Conservation (phyloP, 2,888 invertebrate species). For the Agrotis segetum region DNA sequence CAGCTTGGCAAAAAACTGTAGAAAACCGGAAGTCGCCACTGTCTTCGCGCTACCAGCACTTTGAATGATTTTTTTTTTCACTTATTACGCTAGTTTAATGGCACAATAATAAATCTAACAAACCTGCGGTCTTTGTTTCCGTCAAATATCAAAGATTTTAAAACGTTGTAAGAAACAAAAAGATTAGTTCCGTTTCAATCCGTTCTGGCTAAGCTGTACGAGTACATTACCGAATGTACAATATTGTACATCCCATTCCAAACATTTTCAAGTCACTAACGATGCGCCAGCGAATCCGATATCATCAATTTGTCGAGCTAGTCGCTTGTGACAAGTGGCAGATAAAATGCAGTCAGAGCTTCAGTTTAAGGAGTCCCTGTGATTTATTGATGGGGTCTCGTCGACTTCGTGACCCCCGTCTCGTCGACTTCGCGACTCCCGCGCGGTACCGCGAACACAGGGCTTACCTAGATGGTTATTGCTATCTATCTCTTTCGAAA, state of each 20-base stretch:
- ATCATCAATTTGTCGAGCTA: conserved; percentile 78
- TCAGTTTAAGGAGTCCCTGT: conserved; percentile 70
- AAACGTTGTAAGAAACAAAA: no score
- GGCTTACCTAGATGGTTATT: conserved; percentile 61
- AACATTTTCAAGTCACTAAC: conserved; percentile 57
- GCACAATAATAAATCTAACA: no score
- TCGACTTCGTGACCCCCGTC: conserved; percentile 41
- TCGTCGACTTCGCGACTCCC: conserved; percentile 39
- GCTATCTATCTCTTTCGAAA: conserved; percentile 50
- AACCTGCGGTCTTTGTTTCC: no score
- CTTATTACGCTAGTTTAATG: no score
- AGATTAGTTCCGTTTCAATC: no score
- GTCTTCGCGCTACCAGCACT: no score
- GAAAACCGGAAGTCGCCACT: no score
- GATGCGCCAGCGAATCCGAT: conserved; percentile 69
- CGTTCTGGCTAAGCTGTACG: no score
- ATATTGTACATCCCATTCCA: conserved; percentile 34
- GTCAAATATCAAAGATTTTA: no score
- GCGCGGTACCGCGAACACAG: conserved; percentile 28
- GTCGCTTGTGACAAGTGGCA: conserved; percentile 77
- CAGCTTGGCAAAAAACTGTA: no score
- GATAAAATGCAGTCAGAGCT: conserved; percentile 79
- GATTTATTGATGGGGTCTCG: conserved; percentile 78
- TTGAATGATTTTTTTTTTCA: no score
- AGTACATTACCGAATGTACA: conserved; percentile 11